Evolutionary conservation across 1,140 invertebrate genomes (phyloP).

Genomic region (Macrobrachium rosenbergii): DNA sequence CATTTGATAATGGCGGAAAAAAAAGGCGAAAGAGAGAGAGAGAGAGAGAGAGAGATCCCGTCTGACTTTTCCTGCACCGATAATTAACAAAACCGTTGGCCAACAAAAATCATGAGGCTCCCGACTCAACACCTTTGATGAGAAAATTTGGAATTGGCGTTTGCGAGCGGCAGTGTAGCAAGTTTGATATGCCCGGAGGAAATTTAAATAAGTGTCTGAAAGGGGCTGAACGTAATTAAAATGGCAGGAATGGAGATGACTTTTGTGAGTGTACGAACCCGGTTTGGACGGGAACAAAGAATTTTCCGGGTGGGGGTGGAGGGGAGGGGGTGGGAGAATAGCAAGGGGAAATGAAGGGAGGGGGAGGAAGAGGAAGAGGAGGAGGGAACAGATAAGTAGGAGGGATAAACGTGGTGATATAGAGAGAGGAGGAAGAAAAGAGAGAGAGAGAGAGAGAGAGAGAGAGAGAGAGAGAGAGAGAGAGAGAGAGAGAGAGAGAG

Average conservation of each 20-base stretch:
- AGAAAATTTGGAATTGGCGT: slow-evolving; percentile 64
- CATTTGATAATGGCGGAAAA: slow-evolving; percentile 63
- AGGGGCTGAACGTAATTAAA: slow-evolving; percentile 63
- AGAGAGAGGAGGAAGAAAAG: no score
- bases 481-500: no score
- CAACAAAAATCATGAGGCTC: slow-evolving; percentile 63
- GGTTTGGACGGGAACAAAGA: slow-evolving; percentile 23
- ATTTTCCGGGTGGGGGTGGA: background rate
- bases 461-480: no score
- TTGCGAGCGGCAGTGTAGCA: slow-evolving; percentile 60
- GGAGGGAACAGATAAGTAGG: no score
- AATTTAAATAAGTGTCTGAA: slow-evolving; percentile 64
- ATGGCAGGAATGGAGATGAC: slow-evolving; percentile 56
- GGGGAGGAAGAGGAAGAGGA: no score
- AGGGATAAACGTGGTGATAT: no score
- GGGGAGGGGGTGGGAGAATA: background rate
- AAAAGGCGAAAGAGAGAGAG: slow-evolving; percentile 42
- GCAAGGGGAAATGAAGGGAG: no score
- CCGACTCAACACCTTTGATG: slow-evolving; percentile 57
- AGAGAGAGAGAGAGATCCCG: slow-evolving; percentile 37
- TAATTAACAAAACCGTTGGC: slow-evolving; percentile 64
- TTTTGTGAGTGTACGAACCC: slow-evolving; percentile 52
- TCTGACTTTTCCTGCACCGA: slow-evolving; percentile 61
- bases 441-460: no score
- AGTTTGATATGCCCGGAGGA: slow-evolving; percentile 64